Conservation (phyloP, 2,888 invertebrate genomes). For the Empis stercorea region DNA sequence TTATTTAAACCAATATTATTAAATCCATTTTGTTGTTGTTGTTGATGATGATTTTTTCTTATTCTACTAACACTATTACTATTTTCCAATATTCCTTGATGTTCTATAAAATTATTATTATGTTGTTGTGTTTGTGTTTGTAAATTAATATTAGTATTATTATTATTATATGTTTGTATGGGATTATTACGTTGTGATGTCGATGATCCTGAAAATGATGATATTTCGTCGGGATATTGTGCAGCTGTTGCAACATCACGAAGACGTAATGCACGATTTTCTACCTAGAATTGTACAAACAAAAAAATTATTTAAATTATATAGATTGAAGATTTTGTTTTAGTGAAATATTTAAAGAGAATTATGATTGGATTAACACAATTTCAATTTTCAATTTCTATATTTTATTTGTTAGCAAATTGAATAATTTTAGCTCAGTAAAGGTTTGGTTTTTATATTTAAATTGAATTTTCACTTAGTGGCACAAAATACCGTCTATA, state of each 20-base stretch:
- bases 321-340: no score
- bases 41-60: constrained; percentile 14
- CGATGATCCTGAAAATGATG: constrained; percentile 18
- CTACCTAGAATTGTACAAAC: constrained; percentile 55
- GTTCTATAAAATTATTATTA: not conserved
- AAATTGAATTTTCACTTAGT: no score
- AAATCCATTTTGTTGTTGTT: constrained; percentile 20
- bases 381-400: no score
- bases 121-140: constrained; percentile 15
- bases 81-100: no score
- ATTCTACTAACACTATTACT: no score
- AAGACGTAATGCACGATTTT: constrained; percentile 71
- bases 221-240: constrained; percentile 36
- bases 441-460: no score
- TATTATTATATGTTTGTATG: not conserved
- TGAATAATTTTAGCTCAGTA: no score
- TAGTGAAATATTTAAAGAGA: no score
- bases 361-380: no score
- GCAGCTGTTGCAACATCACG: constrained; percentile 37
- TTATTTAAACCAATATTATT: constrained; percentile 17
- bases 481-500: no score
- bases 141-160: not conserved
- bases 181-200: constrained; percentile 19
- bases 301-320: not conserved
- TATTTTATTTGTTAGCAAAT: no score